These are phyloP conservation scores for Sebastiscus albofasciatus DNA, from an alignment of 2,797 vertebrate species.

Conservation along the genomic window DNA sequence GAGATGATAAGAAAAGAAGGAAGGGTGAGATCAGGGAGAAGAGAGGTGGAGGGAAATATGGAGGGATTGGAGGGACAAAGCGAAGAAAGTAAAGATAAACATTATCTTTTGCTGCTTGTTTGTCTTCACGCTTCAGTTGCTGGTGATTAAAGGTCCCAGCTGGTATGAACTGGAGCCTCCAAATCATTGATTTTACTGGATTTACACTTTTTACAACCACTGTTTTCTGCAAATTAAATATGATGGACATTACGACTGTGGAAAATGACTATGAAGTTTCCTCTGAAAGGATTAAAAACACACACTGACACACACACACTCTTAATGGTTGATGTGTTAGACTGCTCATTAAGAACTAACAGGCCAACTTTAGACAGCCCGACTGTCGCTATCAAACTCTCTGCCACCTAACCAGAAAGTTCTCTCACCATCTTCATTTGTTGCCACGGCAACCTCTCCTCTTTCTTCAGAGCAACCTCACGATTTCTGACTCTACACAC, in stretches of 20 bases:
- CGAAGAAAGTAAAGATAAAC: neutral
- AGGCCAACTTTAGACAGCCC: neutral
- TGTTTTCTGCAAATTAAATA: conserved; percentile 35
- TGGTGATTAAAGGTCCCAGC: too few species aligned
- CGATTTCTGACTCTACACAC: neutral
- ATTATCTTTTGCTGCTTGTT: neutral
- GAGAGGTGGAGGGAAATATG: too few species aligned
- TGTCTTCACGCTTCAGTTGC: too few species aligned
- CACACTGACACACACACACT: neutral
- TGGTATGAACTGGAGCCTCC: neutral
- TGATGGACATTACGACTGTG: conserved; percentile 13
- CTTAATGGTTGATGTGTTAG: neutral
- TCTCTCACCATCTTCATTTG: conserved; percentile 34
- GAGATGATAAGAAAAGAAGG: neutral
- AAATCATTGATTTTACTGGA: conserved; percentile 21
- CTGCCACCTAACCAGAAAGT: neutral
- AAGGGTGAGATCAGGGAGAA: neutral
- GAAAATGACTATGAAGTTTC: conserved; percentile 10
- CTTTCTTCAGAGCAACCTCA: conserved; percentile 10
- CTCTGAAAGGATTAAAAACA: conserved; percentile 1
- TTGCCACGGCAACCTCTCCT: conserved; percentile 54
- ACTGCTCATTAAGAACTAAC: conserved; percentile 39
- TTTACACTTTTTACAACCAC: conserved; percentile 25
- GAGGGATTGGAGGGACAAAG: neutral
- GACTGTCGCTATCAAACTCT: conserved; percentile 3